phyloP scores from a whole-genome alignment of 2,113 vertebrate genomes.

The Candoia aspera region DNA sequence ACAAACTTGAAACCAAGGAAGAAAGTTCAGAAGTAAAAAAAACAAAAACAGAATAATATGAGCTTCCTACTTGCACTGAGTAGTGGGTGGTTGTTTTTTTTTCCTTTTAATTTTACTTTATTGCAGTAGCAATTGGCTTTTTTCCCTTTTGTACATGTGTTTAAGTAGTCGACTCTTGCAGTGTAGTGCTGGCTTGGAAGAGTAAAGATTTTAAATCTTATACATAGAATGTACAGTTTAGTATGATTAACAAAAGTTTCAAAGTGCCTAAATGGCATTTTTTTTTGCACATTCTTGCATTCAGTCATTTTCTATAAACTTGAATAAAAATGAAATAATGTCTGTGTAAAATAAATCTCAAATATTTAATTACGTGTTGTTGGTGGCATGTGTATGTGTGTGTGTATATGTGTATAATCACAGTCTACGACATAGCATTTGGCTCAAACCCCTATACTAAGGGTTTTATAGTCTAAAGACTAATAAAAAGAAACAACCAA shows the following conservation, averaged over 20 bases:
- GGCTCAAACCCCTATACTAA: not conserved
- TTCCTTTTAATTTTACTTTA: constrained; percentile 27
- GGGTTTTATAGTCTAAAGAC: not conserved
- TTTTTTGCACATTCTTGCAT: constrained; percentile 29
- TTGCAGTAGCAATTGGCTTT: not conserved
- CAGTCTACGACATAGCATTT: not conserved
- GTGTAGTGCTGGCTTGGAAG: constrained; percentile 45
- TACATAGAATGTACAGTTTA: constrained; percentile 50
- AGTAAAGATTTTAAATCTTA: constrained; percentile 64
- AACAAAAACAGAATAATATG: constrained; percentile 32
- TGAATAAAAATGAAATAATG: constrained; percentile 31
- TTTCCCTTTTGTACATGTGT: constrained; percentile 32
- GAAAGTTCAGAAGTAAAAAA: constrained; percentile 68
- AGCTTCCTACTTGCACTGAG: constrained; percentile 13
- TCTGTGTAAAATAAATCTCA: not conserved
- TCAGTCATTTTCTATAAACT: not conserved
- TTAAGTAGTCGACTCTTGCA: constrained; percentile 41
- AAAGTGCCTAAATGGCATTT: constrained; percentile 41
- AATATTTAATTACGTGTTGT: not conserved
- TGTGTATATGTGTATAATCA: not conserved
- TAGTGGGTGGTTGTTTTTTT: not conserved
- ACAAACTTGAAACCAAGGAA: constrained; percentile 65
- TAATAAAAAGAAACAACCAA: not conserved
- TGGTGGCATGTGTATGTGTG: not conserved
- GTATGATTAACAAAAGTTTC: constrained; percentile 46